phyloP scores from a whole-genome alignment of 2,113 vertebrate species.

The Percina caprodes region DNA sequence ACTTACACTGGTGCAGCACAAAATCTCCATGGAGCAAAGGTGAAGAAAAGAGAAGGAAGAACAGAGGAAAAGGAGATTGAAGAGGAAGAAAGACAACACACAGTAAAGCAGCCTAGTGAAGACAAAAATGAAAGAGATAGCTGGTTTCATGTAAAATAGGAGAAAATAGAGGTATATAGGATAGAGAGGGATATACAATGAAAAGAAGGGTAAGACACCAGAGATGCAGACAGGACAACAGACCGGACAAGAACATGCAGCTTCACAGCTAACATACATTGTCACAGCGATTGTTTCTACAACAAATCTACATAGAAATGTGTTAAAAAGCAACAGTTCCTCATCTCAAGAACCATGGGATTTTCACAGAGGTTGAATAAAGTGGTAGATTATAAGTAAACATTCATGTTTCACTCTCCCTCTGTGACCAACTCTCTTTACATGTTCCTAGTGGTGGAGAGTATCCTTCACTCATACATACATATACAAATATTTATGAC shows the following conservation, averaged over 20 bases:
- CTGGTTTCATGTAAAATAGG: background rate
- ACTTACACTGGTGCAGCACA: slow-evolving; percentile 99
- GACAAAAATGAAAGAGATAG: slow-evolving; percentile 47
- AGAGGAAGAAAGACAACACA: slow-evolving; percentile 69
- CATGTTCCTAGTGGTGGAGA: background rate
- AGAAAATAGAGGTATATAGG: background rate
- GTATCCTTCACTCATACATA: background rate
- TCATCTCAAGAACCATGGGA: background rate
- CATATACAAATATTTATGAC: background rate
- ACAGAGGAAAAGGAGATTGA: slow-evolving; percentile 62
- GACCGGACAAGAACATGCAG: slow-evolving; percentile 13
- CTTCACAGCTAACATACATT: background rate
- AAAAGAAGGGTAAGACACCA: slow-evolving; percentile 9
- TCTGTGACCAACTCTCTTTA: too few relatives aligned
- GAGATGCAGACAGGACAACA: slow-evolving; percentile 20
- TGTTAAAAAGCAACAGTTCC: background rate
- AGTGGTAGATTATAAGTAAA: background rate
- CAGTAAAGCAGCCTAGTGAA: slow-evolving; percentile 45
- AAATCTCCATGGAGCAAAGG: slow-evolving; percentile 95
- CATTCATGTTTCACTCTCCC: too few relatives aligned
- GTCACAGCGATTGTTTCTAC: background rate
- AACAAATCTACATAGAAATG: background rate
- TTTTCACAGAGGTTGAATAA: background rate
- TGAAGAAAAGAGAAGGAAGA: slow-evolving; percentile 79
- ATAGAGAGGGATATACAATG: background rate